These are phyloP conservation scores for Sarcophaga caerulescens DNA, from an alignment of 2,888 invertebrate genomes.

Conservation along the genomic window DNA sequence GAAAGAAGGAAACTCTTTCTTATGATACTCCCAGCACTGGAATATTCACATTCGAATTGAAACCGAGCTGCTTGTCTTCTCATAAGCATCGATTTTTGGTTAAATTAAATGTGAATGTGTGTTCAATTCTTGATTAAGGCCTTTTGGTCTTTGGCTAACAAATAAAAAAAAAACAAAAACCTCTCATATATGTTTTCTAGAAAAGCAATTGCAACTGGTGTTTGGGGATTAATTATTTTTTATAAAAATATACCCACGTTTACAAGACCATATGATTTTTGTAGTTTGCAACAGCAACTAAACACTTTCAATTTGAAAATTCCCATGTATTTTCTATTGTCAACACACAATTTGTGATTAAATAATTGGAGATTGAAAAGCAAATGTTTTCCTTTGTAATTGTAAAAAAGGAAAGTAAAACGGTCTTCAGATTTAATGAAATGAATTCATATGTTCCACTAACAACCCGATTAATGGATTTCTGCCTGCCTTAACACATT, in stretches of 20 bases:
- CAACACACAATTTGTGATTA: too few species aligned
- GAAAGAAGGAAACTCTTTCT: slow-evolving; percentile 12
- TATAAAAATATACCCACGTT: slow-evolving; percentile 12
- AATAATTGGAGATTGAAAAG: too few species aligned
- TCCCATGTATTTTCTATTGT: too few species aligned
- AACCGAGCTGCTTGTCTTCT: slow-evolving; percentile 36
- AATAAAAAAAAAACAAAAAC: neutral
- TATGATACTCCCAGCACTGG: neutral
- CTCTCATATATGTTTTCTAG: neutral
- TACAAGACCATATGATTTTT: neutral
- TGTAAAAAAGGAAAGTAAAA: too few species aligned
- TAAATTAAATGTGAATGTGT: slow-evolving; percentile 48
- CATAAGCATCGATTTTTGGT: slow-evolving; percentile 54
- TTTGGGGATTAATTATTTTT: slow-evolving; percentile 67
- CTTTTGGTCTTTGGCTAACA: slow-evolving; percentile 19
- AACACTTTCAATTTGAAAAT: too few species aligned
- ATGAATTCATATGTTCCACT: too few species aligned
- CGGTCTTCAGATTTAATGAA: too few species aligned
- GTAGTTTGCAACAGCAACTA: too few species aligned
- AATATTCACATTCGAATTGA: slow-evolving; percentile 50
- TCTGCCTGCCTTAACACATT: too few species aligned
- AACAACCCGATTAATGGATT: too few species aligned
- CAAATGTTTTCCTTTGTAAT: too few species aligned
- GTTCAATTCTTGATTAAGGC: slow-evolving; percentile 51
- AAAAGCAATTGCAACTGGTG: slow-evolving; percentile 54